Evolutionary conservation across 92 coral and sea anemone species (phyloP).

Genomic region (Porites divaricata): DNA sequence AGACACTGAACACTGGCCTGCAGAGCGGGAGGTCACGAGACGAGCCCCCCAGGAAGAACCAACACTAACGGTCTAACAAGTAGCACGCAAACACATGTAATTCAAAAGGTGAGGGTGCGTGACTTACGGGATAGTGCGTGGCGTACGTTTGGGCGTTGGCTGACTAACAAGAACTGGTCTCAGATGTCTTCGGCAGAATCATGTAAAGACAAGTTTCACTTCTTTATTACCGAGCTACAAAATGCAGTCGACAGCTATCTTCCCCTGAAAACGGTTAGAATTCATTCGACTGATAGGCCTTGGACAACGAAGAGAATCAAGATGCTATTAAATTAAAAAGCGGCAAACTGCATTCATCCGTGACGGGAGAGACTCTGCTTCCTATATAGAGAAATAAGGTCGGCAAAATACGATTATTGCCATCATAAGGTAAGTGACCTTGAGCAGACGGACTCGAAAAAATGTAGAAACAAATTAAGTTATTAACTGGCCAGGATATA

Average conservation of each 20-base stretch:
- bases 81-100: too few relatives aligned
- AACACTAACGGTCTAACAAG: too few relatives aligned
- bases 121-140: neutral
- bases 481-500: too few relatives aligned
- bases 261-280: constrained; percentile 37
- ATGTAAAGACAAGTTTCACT: constrained; percentile 28
- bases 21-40: too few relatives aligned
- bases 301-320: constrained; percentile 42
- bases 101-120: too few relatives aligned
- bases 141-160: constrained; percentile 24
- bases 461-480: too few relatives aligned
- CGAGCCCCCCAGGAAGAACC: too few relatives aligned
- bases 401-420: neutral
- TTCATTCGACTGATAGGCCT: constrained; percentile 45
- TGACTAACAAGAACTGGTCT: constrained; percentile 35
- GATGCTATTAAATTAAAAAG: constrained; percentile 37
- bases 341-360: constrained; percentile 45
- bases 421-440: constrained; percentile 52
- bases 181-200: constrained; percentile 16
- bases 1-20: too few relatives aligned
- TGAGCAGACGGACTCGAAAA: constrained; percentile 34
- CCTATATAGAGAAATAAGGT: constrained; percentile 40
- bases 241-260: constrained; percentile 38
- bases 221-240: constrained; percentile 40
- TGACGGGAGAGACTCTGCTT: constrained; percentile 32